Conservation (phyloP, 53 echinoderm and acorn worm species). For the Arbacia lixula region DNA sequence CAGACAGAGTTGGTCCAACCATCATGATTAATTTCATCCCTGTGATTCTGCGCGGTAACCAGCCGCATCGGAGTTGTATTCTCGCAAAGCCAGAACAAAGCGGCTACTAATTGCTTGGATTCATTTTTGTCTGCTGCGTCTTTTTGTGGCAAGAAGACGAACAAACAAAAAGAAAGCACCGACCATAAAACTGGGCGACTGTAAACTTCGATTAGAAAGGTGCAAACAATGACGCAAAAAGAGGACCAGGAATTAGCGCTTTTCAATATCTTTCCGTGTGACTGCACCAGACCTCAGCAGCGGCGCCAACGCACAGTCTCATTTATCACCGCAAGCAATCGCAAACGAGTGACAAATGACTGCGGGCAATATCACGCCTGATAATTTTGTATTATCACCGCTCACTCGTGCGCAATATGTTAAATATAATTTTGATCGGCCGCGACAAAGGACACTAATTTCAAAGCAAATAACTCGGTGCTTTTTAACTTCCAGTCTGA, state of each 20-base stretch:
- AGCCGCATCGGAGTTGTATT: too few species aligned
- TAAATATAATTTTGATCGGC: conserved; percentile 60
- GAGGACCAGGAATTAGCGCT: conserved; percentile 32
- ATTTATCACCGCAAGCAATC: conserved; percentile 40
- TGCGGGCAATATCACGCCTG: conserved; percentile 42
- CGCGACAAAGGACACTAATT: conserved; percentile 39
- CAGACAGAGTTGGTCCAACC: too few species aligned
- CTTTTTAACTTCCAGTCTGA: too few species aligned
- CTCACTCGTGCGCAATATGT: conserved; percentile 39
- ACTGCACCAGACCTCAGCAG: neutral
- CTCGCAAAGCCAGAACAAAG: conserved; percentile 47
- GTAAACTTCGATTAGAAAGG: conserved; percentile 19
- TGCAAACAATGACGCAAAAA: conserved; percentile 36
- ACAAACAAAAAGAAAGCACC: conserved; percentile 22
- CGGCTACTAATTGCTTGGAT: conserved; percentile 20
- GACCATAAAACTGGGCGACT: conserved; percentile 31
- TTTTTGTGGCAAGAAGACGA: neutral
- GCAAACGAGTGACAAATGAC: conserved; percentile 52
- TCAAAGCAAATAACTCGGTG: conserved; percentile 61
- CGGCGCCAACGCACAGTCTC: conserved; percentile 20
- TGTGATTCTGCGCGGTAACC: too few species aligned
- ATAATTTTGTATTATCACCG: conserved; percentile 47
- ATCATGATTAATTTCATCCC: too few species aligned
- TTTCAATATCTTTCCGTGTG: conserved; percentile 27
- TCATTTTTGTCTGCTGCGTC: conserved; percentile 21